Evolutionary conservation across 1,140 invertebrate genomes (phyloP).

Genomic region (Periplaneta americana): DNA sequence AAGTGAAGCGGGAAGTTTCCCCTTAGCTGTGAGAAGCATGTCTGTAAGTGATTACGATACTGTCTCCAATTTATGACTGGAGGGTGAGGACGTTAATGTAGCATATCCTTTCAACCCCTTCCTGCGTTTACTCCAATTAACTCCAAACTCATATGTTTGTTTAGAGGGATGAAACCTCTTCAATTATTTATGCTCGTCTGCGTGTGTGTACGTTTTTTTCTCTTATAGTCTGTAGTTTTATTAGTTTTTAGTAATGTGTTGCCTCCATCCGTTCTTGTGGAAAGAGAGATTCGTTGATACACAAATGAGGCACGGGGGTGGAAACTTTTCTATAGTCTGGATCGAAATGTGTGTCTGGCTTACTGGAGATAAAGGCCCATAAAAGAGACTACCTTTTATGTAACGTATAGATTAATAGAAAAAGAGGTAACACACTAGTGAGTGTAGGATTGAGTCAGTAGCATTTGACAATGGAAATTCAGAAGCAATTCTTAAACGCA

Average conservation of each 20-base stretch:
- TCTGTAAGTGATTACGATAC: background rate
- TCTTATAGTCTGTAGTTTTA: background rate
- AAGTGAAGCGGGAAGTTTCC: no score
- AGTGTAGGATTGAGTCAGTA: no score
- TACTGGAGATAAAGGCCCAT: no score
- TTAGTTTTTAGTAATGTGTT: background rate
- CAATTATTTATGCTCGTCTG: background rate
- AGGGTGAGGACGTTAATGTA: background rate
- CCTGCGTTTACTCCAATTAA: background rate
- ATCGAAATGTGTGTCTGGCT: no score
- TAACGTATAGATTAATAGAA: no score
- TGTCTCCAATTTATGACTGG: background rate
- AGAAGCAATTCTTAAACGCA: no score
- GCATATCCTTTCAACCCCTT: background rate
- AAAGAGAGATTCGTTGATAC: background rate
- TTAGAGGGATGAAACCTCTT: background rate
- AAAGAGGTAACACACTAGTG: no score
- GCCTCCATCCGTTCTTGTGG: background rate
- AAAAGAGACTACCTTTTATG: no score
- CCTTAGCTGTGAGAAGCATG: background rate
- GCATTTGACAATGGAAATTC: no score
- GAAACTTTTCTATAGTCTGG: no score
- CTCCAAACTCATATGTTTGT: background rate
- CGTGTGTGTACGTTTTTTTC: background rate
- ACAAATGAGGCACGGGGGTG: background rate